A percentile compares a stretch with the other conserved stretches of the same genome.
These are phyloP conservation scores for Ennomos quercinarius DNA, from an alignment of 2,888 invertebrate species.

Conservation along the genomic window DNA sequence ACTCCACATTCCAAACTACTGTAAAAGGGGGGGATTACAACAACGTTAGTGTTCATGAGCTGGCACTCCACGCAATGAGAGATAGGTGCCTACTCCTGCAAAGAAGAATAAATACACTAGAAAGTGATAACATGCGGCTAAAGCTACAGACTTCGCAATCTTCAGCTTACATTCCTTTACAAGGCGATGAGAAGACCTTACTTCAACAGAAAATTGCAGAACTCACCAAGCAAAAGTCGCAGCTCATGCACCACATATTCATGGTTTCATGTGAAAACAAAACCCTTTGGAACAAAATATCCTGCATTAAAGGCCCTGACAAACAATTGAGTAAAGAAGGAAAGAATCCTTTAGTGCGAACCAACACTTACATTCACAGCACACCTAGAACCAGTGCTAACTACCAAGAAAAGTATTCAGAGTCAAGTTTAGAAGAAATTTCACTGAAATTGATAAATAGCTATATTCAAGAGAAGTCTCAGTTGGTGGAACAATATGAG, in stretches of 20 bases:
- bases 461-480: slow-evolving; percentile 88
- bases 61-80: slow-evolving; percentile 92
- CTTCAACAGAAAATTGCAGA: slow-evolving; percentile 88
- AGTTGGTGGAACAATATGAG: slow-evolving; percentile 88
- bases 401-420: slow-evolving; percentile 82
- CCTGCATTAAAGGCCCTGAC: slow-evolving; percentile 73
- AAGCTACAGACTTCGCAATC: slow-evolving; percentile 66
- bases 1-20: slow-evolving; percentile 75
- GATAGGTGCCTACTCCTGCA: slow-evolving; percentile 92
- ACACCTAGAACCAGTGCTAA: slow-evolving; percentile 86
- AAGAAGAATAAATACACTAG: slow-evolving; percentile 88
- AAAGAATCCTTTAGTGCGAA: slow-evolving; percentile 69
- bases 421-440: slow-evolving; percentile 91
- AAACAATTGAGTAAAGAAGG: slow-evolving; percentile 57
- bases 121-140: slow-evolving; percentile 91
- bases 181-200: slow-evolving; percentile 76
- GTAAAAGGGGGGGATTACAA: slow-evolving; percentile 70
- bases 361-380: slow-evolving; percentile 89
- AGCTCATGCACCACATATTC: slow-evolving; percentile 90
- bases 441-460: slow-evolving; percentile 89
- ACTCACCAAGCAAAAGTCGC: slow-evolving; percentile 90
- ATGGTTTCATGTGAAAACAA: slow-evolving; percentile 94
- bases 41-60: slow-evolving; percentile 87
- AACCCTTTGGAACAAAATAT: slow-evolving; percentile 91
- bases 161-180: slow-evolving; percentile 61